Evolutionary conservation across 2,797 vertebrate genomes (phyloP), one percentile per base, ranked within the genome.

Genomic region (Ataeniobius toweri): DNA sequence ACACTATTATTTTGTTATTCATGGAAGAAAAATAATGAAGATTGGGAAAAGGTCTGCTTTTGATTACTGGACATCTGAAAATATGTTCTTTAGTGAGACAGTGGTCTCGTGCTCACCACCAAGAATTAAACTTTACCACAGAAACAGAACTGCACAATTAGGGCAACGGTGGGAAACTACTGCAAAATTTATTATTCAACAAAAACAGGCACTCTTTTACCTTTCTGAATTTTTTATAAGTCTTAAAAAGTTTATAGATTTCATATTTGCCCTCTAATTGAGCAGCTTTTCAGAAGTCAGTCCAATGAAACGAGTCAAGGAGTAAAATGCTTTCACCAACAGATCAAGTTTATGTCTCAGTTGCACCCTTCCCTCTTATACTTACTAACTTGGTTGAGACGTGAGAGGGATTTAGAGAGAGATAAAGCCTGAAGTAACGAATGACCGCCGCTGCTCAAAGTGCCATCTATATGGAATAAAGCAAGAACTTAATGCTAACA

Each of bases 361-460:
- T 39, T 72, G 67, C 56, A 69, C 63, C 46, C 73, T 3, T 56
- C 59, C 41, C 28, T 51, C 58, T 82, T 83, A 81, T 94, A 96
- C 95, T 96, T 96, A 96, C 95, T 97, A 95, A 94, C 91, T 91
- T 94, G 93, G 80, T 93, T 93, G 91, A 97, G 94, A 70, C 95
- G 93, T 90, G 92, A 96, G 74, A 96, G 85, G 86, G 96, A 96
- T 89, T 96, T 96, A 95, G 95, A 96, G 83, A 95, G 92, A 92
- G 94, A 96, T 89, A 97, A 94, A 86, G 93, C 92, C 82, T 95
- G 95, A 86, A 96, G 95, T 13, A 97, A 93, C 83, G 95, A 93
- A 80, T 89, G 91, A n/a, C 94, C 92, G 80, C 89, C 93, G 89
- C 88, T 92, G 92, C 89, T 84, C 86, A 95, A 85, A 24, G 85